Conservation (phyloP, 2,113 vertebrate genomes). For the Passer domesticus region DNA sequence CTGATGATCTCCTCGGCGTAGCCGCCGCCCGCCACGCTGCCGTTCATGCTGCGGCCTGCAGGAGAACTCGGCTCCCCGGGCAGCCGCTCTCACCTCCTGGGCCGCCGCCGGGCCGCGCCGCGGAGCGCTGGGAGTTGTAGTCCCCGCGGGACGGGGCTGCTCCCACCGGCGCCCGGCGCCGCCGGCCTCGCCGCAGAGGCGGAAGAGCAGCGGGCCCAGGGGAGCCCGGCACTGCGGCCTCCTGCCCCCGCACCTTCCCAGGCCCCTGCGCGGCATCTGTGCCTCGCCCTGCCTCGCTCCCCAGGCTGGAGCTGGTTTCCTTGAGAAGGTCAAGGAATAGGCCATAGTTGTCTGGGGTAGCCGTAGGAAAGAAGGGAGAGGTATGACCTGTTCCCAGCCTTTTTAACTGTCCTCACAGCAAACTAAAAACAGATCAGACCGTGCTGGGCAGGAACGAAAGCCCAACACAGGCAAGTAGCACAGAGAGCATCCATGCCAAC, state of each 20-base stretch:
- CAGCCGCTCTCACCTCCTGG: slow-evolving; percentile 45
- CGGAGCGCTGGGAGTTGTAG: slow-evolving; percentile 67
- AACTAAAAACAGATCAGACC: neutral
- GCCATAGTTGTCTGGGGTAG: too few species aligned
- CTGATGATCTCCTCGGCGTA: slow-evolving; percentile 71
- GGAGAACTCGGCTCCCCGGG: neutral
- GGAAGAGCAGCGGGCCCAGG: too few species aligned
- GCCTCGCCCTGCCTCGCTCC: neutral
- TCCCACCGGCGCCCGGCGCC: neutral
- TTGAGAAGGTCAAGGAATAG: neutral
- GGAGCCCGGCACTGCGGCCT: neutral
- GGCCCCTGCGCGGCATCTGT: rapidly evolving
- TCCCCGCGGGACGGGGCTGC: neutral
- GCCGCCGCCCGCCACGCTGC: slow-evolving; percentile 17
- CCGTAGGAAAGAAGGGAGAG: neutral
- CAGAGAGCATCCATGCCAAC: neutral
- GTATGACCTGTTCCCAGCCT: neutral
- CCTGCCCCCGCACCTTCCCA: neutral
- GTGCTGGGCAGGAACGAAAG: neutral
- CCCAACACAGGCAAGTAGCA: too few species aligned
- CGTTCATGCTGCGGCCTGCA: slow-evolving; percentile 44
- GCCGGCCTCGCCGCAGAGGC: neutral
- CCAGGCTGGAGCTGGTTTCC: neutral
- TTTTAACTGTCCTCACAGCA: neutral
- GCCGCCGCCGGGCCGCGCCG: neutral